phyloP scores from a whole-genome alignment of 2,797 vertebrate genomes.

The Phataginus tetradactyla region DNA sequence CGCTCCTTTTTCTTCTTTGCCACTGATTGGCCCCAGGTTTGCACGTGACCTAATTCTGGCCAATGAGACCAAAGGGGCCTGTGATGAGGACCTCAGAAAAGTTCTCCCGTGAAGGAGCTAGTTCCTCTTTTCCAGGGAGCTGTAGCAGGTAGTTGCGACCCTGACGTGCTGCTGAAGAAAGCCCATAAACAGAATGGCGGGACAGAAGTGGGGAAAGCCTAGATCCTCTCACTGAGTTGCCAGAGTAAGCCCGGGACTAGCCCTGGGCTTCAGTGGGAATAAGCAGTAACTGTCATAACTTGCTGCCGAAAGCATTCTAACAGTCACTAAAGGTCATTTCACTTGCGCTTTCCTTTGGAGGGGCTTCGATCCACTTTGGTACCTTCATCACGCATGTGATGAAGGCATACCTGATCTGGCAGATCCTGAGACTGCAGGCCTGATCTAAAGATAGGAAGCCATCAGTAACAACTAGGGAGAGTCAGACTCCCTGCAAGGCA shows the following conservation, averaged over 20 bases:
- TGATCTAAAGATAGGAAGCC: background rate
- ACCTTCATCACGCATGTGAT: rapidly evolving
- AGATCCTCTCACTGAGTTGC: background rate
- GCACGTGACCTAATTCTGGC: background rate
- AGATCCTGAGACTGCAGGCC: too few species aligned
- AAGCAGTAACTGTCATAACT: background rate
- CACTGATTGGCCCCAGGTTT: background rate
- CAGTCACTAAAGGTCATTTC: background rate
- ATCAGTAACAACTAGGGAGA: background rate
- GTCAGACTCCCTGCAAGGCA: background rate
- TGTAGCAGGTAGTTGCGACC: rapidly evolving
- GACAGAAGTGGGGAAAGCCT: background rate
- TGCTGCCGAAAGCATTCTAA: background rate
- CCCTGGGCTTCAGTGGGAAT: background rate
- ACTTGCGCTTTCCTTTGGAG: rapidly evolving
- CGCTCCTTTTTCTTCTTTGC: background rate
- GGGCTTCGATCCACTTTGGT: background rate
- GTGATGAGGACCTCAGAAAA: rapidly evolving
- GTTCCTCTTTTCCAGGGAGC: background rate
- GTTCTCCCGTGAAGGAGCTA: rapidly evolving
- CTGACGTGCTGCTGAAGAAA: background rate
- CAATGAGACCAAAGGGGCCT: background rate
- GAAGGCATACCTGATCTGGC: background rate
- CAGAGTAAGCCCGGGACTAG: background rate
- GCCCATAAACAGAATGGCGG: rapidly evolving